Evolutionary conservation across 2,888 invertebrate genomes (phyloP).

Genomic region (Lordiphosa fenestrarum): DNA sequence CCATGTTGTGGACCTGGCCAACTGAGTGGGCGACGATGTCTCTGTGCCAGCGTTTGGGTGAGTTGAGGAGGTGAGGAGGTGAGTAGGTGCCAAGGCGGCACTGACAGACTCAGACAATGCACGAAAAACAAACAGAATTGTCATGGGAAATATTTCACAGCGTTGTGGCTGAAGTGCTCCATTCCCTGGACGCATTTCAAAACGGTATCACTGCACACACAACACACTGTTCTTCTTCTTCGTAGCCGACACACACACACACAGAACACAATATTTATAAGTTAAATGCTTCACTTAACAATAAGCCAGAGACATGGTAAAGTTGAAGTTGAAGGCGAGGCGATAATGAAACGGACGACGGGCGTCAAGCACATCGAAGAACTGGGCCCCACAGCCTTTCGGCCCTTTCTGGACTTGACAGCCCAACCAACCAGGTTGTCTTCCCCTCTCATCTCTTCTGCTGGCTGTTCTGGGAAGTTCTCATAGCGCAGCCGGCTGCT

Average conservation of each 20-base stretch:
- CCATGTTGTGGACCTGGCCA: slow-evolving; percentile 31
- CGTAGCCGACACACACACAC: slow-evolving; percentile 60
- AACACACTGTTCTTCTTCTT: slow-evolving; percentile 70
- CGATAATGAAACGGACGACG: slow-evolving; percentile 63
- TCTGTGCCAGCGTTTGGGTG: slow-evolving; percentile 23
- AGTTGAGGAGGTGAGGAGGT: slow-evolving; percentile 14
- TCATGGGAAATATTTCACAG: slow-evolving; percentile 73
- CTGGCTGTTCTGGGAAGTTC: slow-evolving; percentile 62
- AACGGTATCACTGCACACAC: slow-evolving; percentile 35
- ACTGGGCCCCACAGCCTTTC: slow-evolving; percentile 45
- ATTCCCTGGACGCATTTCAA: slow-evolving; percentile 15
- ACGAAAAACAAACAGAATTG: slow-evolving; percentile 75
- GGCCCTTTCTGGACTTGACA: slow-evolving; percentile 50
- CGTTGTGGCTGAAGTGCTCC: slow-evolving; percentile 41
- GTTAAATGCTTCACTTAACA: slow-evolving; percentile 76
- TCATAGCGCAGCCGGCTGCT: slow-evolving; percentile 44
- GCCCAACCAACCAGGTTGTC: slow-evolving; percentile 42
- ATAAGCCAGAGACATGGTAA: slow-evolving; percentile 46
- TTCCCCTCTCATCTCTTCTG: slow-evolving; percentile 13
- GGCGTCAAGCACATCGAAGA: slow-evolving; percentile 63
- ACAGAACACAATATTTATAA: slow-evolving; percentile 62
- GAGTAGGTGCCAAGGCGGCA: slow-evolving; percentile 55
- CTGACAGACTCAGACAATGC: slow-evolving; percentile 52
- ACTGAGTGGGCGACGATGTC: slow-evolving; percentile 64
- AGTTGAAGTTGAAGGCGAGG: slow-evolving; percentile 46